Base-by-base conservation (phyloP, 2,888 invertebrate species). In the Plebejus melissa region DNA sequence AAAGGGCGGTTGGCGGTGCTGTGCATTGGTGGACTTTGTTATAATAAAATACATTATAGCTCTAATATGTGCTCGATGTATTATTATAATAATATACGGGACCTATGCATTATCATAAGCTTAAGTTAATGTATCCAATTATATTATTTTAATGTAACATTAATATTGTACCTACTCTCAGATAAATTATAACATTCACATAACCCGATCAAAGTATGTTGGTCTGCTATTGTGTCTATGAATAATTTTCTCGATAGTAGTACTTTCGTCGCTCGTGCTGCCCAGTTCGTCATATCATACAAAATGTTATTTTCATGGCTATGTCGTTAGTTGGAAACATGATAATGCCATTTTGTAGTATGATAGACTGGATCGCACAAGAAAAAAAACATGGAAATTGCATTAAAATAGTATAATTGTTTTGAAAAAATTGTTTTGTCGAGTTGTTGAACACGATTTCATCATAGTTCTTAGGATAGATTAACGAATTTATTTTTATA, bases 391-490 rank as follows among this genome's bases (percentile, higher is more conserved):
- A 0, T 50, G 50, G 13, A 50, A 16, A 4, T 54, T 54, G 54
- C 54, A 54, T 54, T 54, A 16, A 54, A 54, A 54, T 54, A 54
- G 1, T 54, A 16, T 1, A 50, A 54, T 54, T 16, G 58, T 5
- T 22, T 2, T 58, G 6, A 22, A 58, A 58, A 58, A 16, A 5
- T 60, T 65, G 11, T 32, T 32, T 65, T 36, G 65, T 65, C 32
- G 11, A 65, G 65, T 65, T 65, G 65, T 65, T 65, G 58, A 36
- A 65, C 32, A 65, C 32, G 13, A 65, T 60, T 36, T 65, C 32
- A 65, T 65, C 28, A 13, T 28, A 65, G 11, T 65, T 65, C 11
- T 36, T 65, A 32, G 16, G 36, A 4, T 65, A 65, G 32, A 22
- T 32, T 65, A 65, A 11, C 65, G 65, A 65, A 65, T 65, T 65